A percentile compares a stretch with the other conserved stretches of the same genome.
Evolutionary conservation across 2,888 invertebrate species (phyloP).

Genomic region (Tachystola acroxantha): DNA sequence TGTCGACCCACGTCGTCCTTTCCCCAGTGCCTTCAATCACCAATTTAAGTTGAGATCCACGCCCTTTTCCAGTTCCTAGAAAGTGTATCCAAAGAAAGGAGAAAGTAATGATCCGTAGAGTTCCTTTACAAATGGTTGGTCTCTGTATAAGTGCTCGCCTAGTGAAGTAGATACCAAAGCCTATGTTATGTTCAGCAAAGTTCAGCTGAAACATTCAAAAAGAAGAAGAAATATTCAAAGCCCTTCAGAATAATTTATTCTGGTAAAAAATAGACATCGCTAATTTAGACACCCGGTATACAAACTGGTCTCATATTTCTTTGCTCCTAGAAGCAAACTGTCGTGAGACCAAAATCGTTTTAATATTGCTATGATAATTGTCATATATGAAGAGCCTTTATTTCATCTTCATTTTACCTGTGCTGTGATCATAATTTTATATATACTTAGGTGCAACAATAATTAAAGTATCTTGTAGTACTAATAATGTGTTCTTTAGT

Average conservation of each 20-base stretch:
- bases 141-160: conserved; percentile 40
- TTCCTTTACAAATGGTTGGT: conserved; percentile 49
- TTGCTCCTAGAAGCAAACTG: conserved; percentile 18
- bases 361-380: conserved; percentile 18
- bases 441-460: too few relatives aligned
- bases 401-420: too few relatives aligned
- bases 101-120: conserved; percentile 45
- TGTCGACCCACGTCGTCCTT: conserved; percentile 62
- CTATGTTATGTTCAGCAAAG: conserved; percentile 62
- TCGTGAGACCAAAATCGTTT: conserved; percentile 22
- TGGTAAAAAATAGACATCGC: conserved; percentile 19
- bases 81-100: conserved; percentile 35
- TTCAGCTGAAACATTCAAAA: conserved; percentile 52
- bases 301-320: conserved; percentile 16
- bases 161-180: conserved; percentile 39
- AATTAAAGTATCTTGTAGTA: too few relatives aligned
- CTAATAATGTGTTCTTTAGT: too few relatives aligned
- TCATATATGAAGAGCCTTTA: not conserved
- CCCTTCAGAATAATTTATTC: conserved; percentile 38
- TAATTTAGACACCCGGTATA: conserved; percentile 3
- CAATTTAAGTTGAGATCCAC: conserved; percentile 44
- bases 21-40: conserved; percentile 56
- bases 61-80: conserved; percentile 21
- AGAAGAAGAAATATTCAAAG: conserved; percentile 41
- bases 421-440: too few relatives aligned